These are phyloP conservation scores for Caenorhabditis sp. DNA, from an alignment of 2,888 invertebrate species.

Conservation along the genomic window DNA sequence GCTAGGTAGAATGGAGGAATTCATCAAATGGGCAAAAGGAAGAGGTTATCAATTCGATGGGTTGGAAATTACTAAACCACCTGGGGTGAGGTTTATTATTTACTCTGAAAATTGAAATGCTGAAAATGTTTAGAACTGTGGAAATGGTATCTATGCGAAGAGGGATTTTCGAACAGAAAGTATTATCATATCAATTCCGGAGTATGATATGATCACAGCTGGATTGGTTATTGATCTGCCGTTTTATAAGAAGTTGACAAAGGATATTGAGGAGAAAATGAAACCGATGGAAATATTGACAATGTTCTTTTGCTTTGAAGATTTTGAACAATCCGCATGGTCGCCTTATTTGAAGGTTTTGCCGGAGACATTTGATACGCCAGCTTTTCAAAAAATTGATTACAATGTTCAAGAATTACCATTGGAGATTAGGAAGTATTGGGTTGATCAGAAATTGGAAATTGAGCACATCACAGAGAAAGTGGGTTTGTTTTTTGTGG, in stretches of 20 bases:
- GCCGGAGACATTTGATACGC: slow-evolving; percentile 49
- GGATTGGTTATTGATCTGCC: slow-evolving; percentile 51
- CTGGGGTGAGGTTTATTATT: slow-evolving; percentile 19
- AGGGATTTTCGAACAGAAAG: slow-evolving; percentile 32
- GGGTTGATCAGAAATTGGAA: slow-evolving; percentile 54
- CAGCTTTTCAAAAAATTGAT: slow-evolving; percentile 30
- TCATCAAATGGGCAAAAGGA: slow-evolving; percentile 44
- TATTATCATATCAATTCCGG: slow-evolving; percentile 41
- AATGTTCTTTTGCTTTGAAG: slow-evolving; percentile 60
- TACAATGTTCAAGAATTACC: slow-evolving; percentile 39
- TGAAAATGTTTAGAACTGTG: slow-evolving; percentile 36
- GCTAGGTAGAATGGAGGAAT: slow-evolving; percentile 46
- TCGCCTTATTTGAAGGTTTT: slow-evolving; percentile 61
- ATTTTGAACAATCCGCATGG: slow-evolving; percentile 47
- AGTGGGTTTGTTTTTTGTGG: slow-evolving; percentile 6
- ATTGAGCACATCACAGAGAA: slow-evolving; percentile 27
- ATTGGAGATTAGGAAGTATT: slow-evolving; percentile 42
- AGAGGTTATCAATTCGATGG: slow-evolving; percentile 46
- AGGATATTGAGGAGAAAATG: slow-evolving; percentile 32
- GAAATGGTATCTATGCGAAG: slow-evolving; percentile 52
- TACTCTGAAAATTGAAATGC: too few relatives aligned
- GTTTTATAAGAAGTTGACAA: slow-evolving; percentile 50
- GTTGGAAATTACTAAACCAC: slow-evolving; percentile 41
- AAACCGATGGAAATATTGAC: slow-evolving; percentile 61
- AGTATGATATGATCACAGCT: slow-evolving; percentile 47